These are phyloP conservation scores for Dicycla oo DNA, from an alignment of 2,888 invertebrate genomes.

Conservation along the genomic window DNA sequence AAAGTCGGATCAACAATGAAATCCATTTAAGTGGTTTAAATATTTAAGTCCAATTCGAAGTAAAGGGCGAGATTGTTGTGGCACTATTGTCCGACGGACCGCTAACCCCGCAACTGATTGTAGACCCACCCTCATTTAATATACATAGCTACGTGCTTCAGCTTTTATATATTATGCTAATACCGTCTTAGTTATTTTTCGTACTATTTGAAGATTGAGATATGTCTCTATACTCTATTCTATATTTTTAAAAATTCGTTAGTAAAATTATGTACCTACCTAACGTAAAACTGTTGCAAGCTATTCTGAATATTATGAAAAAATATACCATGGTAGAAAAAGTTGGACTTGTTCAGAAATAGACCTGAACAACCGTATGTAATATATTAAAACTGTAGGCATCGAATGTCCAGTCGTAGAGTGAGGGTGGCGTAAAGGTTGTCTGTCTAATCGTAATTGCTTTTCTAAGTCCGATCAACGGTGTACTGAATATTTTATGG, in stretches of 20 bases:
- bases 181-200: slow-evolving; percentile 30
- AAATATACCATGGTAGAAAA: neutral
- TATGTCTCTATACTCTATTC: neutral
- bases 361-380: slow-evolving; percentile 3
- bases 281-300: no score
- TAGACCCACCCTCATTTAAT: slow-evolving; percentile 87
- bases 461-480: slow-evolving; percentile 80
- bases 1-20: slow-evolving; percentile 86
- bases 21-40: slow-evolving; percentile 89
- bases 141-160: slow-evolving; percentile 81
- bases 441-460: slow-evolving; percentile 77
- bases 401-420: slow-evolving; percentile 58
- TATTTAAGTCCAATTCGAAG: slow-evolving; percentile 89
- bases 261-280: neutral
- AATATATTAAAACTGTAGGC: slow-evolving; percentile 51
- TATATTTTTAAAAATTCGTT: neutral
- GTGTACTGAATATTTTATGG: slow-evolving; percentile 78
- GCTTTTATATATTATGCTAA: slow-evolving; percentile 71
- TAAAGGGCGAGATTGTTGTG: slow-evolving; percentile 89
- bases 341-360: slow-evolving; percentile 7
- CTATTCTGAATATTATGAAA: neutral
- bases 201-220: neutral
- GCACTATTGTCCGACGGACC: slow-evolving; percentile 86
- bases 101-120: slow-evolving; percentile 87
- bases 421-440: slow-evolving; percentile 66